These are phyloP conservation scores for Lasioglossum vierecki DNA, from an alignment of 2,888 invertebrate genomes.

Conservation along the genomic window DNA sequence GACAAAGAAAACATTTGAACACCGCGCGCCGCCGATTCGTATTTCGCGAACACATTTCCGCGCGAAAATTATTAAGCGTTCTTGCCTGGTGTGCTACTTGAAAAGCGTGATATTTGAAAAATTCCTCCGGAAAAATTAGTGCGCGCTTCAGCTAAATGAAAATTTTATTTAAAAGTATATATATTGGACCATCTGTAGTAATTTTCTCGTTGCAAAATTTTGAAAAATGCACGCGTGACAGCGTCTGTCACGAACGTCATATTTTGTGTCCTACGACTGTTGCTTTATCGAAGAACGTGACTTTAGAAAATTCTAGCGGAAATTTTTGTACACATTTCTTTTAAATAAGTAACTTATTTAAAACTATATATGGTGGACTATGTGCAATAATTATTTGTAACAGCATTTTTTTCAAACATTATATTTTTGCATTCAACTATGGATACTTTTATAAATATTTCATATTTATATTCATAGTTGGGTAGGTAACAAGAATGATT, in stretches of 20 bases:
- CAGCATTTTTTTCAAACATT: too few relatives aligned
- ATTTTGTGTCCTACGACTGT: too few relatives aligned
- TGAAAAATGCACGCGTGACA: too few relatives aligned
- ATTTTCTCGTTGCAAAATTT: not conserved
- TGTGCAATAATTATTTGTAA: too few relatives aligned
- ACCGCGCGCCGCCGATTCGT: not conserved
- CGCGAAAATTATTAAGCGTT: not conserved
- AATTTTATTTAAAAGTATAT: not conserved
- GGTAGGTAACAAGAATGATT: not conserved
- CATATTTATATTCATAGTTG: too few relatives aligned
- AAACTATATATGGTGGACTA: too few relatives aligned
- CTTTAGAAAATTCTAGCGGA: not conserved
- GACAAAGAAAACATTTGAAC: constrained; percentile 1
- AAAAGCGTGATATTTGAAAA: not conserved
- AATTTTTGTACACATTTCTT: too few relatives aligned
- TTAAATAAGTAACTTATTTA: too few relatives aligned
- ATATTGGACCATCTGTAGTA: not conserved
- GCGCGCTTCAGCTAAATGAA: not conserved
- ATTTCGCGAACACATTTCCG: not conserved
- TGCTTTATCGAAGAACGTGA: too few relatives aligned
- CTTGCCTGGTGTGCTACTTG: not conserved
- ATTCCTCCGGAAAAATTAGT: not conserved
- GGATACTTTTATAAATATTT: too few relatives aligned
- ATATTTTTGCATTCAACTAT: too few relatives aligned
- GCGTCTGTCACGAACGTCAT: too few relatives aligned